phyloP scores from a whole-genome alignment of 2,797 vertebrate genomes.

The Schizothorax lantsangensis region DNA sequence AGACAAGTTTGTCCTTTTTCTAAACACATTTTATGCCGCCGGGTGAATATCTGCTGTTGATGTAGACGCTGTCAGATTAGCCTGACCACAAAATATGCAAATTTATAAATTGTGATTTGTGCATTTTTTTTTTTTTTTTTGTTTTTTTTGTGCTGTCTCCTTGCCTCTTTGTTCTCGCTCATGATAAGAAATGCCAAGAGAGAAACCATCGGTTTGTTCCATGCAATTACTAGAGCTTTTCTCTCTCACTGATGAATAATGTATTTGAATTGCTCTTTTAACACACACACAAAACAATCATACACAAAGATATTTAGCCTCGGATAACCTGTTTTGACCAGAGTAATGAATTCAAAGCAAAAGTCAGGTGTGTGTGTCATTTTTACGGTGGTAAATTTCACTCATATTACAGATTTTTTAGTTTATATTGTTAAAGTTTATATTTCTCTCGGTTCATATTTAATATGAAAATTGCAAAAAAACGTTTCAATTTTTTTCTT shows the following conservation, averaged over 20 bases:
- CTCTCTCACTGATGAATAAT: conserved; percentile 69
- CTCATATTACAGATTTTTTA: not conserved
- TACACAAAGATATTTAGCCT: conserved; percentile 28
- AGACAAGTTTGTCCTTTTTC: conserved; percentile 66
- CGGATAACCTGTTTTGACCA: conserved; percentile 68
- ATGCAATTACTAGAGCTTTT: conserved; percentile 59
- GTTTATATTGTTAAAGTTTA: too few relatives aligned
- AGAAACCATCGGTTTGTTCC: conserved; percentile 50
- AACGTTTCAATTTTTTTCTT: too few relatives aligned
- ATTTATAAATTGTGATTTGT: conserved; percentile 73
- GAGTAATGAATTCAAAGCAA: conserved; percentile 61
- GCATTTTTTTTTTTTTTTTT: conserved; percentile 9
- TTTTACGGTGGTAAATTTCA: not conserved
- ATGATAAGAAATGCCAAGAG: conserved; percentile 68
- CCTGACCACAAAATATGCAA: conserved; percentile 75
- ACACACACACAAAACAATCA: conserved; percentile 24
- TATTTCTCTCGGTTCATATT: not conserved
- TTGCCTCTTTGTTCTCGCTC: conserved; percentile 45
- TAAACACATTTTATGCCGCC: conserved; percentile 70
- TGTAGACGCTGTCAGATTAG: conserved; percentile 75
- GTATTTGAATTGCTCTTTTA: conserved; percentile 60
- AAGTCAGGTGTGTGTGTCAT: conserved; percentile 50
- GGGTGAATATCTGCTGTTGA: conserved; percentile 59
- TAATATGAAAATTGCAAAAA: not conserved
- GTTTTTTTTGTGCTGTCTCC: not conserved